Percentiles rank a stretch among this genome's conserved stretches.
These are phyloP conservation scores for Lasius fuliginosus DNA, from an alignment of 2,888 invertebrate species.

Conservation along the genomic window DNA sequence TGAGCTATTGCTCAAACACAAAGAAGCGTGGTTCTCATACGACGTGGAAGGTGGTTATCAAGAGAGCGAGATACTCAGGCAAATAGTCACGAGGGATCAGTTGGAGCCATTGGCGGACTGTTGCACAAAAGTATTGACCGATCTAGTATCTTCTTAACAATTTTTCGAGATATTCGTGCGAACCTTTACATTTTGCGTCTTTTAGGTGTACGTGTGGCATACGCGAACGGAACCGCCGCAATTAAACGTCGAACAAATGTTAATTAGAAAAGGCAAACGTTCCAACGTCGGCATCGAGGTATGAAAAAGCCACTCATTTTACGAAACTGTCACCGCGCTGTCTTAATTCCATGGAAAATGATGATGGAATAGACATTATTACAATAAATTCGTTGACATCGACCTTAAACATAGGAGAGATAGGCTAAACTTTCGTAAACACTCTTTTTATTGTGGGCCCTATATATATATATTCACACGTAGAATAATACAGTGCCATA, in stretches of 20 bases:
- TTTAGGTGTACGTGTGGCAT: constrained; percentile 98
- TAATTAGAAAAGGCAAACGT: constrained; percentile 87
- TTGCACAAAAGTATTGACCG: constrained; percentile 91
- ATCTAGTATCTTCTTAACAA: neutral
- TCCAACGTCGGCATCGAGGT: constrained; percentile 90
- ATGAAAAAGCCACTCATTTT: constrained; percentile 77
- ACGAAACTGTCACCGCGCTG: neutral
- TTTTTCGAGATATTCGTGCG: neutral
- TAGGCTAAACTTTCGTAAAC: neutral
- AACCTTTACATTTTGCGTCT: neutral
- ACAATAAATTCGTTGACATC: neutral
- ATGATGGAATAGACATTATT: constrained; percentile 9
- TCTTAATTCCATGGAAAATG: neutral
- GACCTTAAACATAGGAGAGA: neutral
- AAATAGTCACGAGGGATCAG: constrained; percentile 91
- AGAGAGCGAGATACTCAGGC: constrained; percentile 94
- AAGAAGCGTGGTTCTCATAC: constrained; percentile 93
- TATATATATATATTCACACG: neutral
- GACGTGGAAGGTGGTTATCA: constrained; percentile 96
- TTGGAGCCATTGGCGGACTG: constrained; percentile 96
- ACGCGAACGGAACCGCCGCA: constrained; percentile 97
- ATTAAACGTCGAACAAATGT: constrained; percentile 90
- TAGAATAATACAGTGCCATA: constrained; percentile 62
- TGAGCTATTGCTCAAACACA: constrained; percentile 90
- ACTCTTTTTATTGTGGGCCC: neutral